A percentile compares a stretch with the other conserved stretches of the same genome.
These are phyloP conservation scores for Dasysyrphus tricinctus DNA, from an alignment of 2,888 invertebrate genomes.

Conservation along the genomic window DNA sequence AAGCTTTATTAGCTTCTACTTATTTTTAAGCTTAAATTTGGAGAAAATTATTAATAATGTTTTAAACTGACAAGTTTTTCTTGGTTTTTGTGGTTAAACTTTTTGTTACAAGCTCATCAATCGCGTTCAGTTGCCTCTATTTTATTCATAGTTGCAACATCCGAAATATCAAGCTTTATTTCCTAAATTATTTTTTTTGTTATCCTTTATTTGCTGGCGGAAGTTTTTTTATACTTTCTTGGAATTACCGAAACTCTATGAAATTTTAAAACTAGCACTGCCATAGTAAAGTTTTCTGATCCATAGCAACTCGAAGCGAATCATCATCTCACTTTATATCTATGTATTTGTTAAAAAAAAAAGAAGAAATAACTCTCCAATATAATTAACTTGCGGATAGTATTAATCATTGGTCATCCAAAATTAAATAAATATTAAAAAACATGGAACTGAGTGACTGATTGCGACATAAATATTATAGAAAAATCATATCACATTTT, in stretches of 20 bases:
- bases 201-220: too few relatives aligned
- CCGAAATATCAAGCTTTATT: background rate
- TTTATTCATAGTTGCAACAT: background rate
- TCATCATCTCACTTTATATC: background rate
- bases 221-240: background rate
- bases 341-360: background rate
- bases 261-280: background rate
- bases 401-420: background rate
- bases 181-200: too few relatives aligned
- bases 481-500: slow-evolving; percentile 64
- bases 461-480: slow-evolving; percentile 46
- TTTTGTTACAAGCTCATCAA: background rate
- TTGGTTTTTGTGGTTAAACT: background rate
- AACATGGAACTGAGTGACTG: slow-evolving; percentile 62
- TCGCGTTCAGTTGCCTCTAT: background rate
- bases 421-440: slow-evolving; percentile 9
- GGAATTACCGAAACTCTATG: background rate
- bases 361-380: background rate
- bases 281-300: background rate
- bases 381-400: background rate
- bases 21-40: background rate
- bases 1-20: background rate
- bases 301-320: background rate
- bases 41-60: background rate
- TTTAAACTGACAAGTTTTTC: background rate